Evolutionary conservation across 2,797 vertebrate genomes (phyloP).

Genomic region (Amphiprion clarkii): DNA sequence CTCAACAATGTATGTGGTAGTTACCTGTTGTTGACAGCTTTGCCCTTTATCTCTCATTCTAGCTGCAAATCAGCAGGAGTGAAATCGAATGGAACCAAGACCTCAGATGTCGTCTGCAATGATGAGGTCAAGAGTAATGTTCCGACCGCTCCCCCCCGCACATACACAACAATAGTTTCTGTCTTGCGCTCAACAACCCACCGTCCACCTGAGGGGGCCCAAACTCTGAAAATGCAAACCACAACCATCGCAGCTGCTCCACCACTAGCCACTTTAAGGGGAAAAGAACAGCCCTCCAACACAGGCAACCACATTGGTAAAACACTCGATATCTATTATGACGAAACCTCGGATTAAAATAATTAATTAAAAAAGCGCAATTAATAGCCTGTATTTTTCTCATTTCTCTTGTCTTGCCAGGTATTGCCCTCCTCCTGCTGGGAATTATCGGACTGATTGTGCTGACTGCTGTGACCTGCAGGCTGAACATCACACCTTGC

Average conservation of each 20-base stretch:
- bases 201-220: background rate
- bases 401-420: slow-evolving; percentile 44
- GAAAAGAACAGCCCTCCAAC: rapidly evolving
- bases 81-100: slow-evolving; percentile 36
- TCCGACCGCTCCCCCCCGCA: background rate
- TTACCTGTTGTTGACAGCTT: background rate
- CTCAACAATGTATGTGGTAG: background rate
- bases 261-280: rapidly evolving
- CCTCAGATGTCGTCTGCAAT: slow-evolving; percentile 64
- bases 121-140: background rate
- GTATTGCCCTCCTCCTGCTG: slow-evolving; percentile 38
- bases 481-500: slow-evolving; percentile 34
- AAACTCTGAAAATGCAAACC: background rate
- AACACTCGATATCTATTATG: background rate
- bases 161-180: background rate
- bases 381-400: slow-evolving; percentile 5
- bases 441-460: slow-evolving; percentile 61
- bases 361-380: too few relatives aligned
- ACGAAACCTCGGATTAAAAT: background rate
- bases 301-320: slow-evolving; percentile 47
- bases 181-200: background rate
- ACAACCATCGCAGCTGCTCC: background rate
- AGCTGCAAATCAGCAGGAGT: slow-evolving; percentile 71
- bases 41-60: background rate
- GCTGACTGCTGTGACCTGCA: slow-evolving; percentile 63